A percentile compares a stretch with the other conserved stretches of the same genome.
Conservation (phyloP, 2,888 invertebrate species). For the Troides aeacus region DNA sequence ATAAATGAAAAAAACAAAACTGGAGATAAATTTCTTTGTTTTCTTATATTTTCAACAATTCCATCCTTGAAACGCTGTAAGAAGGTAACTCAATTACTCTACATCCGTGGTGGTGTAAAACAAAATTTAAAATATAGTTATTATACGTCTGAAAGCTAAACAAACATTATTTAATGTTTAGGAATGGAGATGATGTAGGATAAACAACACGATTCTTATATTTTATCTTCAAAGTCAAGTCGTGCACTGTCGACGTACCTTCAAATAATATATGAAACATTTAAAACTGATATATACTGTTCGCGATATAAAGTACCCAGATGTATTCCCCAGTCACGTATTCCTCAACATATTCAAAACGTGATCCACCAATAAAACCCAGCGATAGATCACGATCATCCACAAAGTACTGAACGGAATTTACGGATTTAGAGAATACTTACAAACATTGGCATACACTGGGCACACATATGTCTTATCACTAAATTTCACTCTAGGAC, state of each 20-base stretch:
- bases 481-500: no score
- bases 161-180: neutral
- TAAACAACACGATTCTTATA: no score
- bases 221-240: neutral
- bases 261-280: neutral
- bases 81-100: conserved; percentile 1
- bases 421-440: neutral
- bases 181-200: no score
- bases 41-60: conserved; percentile 13
- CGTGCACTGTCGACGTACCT: neutral
- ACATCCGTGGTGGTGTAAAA: conserved; percentile 3
- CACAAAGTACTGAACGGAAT: neutral
- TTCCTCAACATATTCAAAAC: neutral
- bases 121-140: conserved; percentile 6
- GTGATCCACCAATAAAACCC: conserved; percentile 1
- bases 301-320: neutral
- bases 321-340: neutral
- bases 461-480: no score
- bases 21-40: conserved; percentile 7
- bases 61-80: conserved; percentile 6
- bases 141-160: neutral
- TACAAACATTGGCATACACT: neutral
- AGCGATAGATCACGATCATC: neutral
- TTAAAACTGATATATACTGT: neutral
- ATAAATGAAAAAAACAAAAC: neutral